These are phyloP conservation scores for Glaucopsyche alexis DNA, from an alignment of 2,888 invertebrate species.

Conservation along the genomic window DNA sequence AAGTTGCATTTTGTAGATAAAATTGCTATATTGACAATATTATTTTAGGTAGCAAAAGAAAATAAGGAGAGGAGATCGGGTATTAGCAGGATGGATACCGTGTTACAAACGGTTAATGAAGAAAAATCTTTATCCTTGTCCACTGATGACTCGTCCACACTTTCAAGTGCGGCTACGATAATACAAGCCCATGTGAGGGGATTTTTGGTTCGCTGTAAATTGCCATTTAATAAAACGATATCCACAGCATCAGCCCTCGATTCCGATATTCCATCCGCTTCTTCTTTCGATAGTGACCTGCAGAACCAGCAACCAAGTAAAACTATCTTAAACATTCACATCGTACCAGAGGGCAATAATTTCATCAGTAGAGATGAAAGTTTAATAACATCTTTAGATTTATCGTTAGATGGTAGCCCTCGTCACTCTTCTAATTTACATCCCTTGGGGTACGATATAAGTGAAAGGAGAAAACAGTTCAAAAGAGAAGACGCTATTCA, in stretches of 20 bases:
- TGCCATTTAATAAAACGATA: conserved; percentile 65
- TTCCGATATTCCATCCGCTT: conserved; percentile 56
- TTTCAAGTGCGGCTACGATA: conserved; percentile 81
- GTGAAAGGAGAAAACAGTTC: conserved; percentile 67
- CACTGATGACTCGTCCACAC: conserved; percentile 73
- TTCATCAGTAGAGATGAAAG: conserved; percentile 70
- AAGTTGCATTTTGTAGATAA: background rate
- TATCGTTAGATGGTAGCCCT: conserved; percentile 69
- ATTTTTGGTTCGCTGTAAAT: conserved; percentile 80
- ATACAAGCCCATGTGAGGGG: conserved; percentile 86
- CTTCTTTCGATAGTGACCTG: conserved; percentile 60
- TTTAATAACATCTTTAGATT: conserved; percentile 64
- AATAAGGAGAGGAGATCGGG: conserved; percentile 63
- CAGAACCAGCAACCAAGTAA: conserved; percentile 57
- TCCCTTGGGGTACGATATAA: conserved; percentile 66
- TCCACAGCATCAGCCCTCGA: conserved; percentile 62
- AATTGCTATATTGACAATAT: conserved; percentile 31
- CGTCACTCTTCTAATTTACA: conserved; percentile 66
- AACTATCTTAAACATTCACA: conserved; percentile 71
- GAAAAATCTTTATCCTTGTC: conserved; percentile 74
- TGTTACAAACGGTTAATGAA: conserved; percentile 76
- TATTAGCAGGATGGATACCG: conserved; percentile 69
- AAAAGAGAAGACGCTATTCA: conserved; percentile 77
- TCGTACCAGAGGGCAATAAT: conserved; percentile 65
- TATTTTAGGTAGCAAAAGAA: conserved; percentile 56